These are phyloP conservation scores for Amblyopsis hoosieri DNA, from an alignment of 2,797 vertebrate species.

Conservation along the genomic window DNA sequence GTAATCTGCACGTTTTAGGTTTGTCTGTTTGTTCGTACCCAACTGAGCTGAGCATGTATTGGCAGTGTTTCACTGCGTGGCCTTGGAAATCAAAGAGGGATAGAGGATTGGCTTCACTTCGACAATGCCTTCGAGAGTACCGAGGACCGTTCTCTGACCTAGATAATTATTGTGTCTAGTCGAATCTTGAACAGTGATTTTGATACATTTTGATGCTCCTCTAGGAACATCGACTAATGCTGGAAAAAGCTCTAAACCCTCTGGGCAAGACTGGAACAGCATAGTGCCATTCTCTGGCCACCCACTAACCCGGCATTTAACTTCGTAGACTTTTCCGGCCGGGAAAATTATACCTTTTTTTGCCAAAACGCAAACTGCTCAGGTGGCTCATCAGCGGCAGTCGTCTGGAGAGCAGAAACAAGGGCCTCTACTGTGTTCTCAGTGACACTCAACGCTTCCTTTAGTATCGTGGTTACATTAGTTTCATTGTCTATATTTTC, in stretches of 20 bases:
- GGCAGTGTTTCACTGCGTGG: not conserved
- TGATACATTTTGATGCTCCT: not conserved
- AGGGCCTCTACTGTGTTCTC: not conserved
- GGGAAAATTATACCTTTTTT: not conserved
- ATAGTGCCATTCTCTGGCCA: not conserved
- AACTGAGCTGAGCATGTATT: not conserved
- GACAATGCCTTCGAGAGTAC: not conserved
- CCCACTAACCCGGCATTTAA: not conserved
- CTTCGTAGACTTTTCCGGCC: not conserved
- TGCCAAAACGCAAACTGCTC: not conserved
- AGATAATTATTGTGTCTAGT: not conserved
- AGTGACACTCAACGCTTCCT: not conserved
- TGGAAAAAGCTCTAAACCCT: slow-evolving; percentile 2
- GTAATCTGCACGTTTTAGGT: not conserved
- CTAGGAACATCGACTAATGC: not conserved
- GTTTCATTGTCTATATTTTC: not conserved
- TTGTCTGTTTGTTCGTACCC: not conserved
- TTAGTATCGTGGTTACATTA: not conserved
- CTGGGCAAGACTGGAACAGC: slow-evolving; percentile 6
- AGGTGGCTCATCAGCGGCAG: not conserved
- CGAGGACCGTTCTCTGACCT: not conserved
- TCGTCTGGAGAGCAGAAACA: not conserved
- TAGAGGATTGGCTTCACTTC: not conserved
- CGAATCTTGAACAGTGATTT: not conserved
- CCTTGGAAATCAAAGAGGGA: not conserved